Conservation (phyloP, 53 echinoderm and acorn worm species). For the Temnopleurus reevesii region DNA sequence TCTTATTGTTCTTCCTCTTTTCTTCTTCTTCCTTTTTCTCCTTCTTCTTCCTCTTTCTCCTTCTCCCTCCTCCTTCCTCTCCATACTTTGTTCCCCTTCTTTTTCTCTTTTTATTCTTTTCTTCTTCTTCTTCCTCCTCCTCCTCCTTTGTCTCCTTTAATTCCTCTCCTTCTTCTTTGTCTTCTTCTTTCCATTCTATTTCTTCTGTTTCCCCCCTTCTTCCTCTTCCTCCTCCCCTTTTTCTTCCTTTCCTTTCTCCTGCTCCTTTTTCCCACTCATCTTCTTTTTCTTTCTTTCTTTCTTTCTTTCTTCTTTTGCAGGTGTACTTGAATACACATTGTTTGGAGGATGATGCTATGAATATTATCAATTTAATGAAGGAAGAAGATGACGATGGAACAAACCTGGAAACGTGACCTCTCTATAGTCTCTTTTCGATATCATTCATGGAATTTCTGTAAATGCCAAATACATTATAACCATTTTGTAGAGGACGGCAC, state of each 20-base stretch:
- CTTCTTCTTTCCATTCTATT: neutral
- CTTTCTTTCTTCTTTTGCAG: neutral
- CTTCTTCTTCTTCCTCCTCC: too few relatives aligned
- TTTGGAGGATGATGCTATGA: constrained; percentile 5
- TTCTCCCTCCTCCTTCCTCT: too few relatives aligned
- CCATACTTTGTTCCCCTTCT: too few relatives aligned
- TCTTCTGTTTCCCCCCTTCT: neutral
- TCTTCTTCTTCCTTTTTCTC: neutral
- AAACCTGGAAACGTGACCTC: too few relatives aligned
- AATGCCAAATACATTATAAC: too few relatives aligned
- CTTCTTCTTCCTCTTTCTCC: neutral
- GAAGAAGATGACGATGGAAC: constrained; percentile 11
- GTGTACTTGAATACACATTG: constrained; percentile 4
- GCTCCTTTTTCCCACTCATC: neutral
- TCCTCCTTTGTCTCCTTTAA: neutral
- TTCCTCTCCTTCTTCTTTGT: neutral
- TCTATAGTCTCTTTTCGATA: too few relatives aligned
- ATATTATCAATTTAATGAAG: neutral
- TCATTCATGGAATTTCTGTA: too few relatives aligned
- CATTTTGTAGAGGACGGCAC: too few relatives aligned
- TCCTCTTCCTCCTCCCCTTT: neutral
- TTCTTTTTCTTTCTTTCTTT: neutral
- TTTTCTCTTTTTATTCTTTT: too few relatives aligned
- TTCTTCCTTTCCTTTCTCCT: neutral
- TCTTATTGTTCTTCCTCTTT: too few relatives aligned